A percentile compares a stretch with the other conserved stretches of the same genome.
Conservation (phyloP, 2,797 vertebrate species). For the Chelidonichthys spinosus region DNA sequence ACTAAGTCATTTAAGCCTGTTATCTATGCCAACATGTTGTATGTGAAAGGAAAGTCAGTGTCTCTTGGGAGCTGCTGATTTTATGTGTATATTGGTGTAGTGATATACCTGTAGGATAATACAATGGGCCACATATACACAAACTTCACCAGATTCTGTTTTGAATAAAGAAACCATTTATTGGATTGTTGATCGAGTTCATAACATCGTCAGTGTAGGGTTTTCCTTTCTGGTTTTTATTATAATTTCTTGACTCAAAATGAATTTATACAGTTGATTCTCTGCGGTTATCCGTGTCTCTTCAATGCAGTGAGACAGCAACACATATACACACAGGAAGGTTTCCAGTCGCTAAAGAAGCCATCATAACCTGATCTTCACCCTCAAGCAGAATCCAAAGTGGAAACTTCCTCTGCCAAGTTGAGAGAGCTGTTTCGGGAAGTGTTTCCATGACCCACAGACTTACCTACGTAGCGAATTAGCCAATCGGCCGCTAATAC, state of each 20-base stretch:
- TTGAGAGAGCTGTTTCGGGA: neutral
- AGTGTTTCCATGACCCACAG: conserved; percentile 18
- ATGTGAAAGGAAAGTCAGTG: conserved; percentile 7
- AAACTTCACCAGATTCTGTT: too few relatives aligned
- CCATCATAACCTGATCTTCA: conserved; percentile 24
- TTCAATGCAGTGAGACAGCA: conserved; percentile 14
- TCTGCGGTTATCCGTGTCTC: conserved; percentile 10
- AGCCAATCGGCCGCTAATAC: conserved; percentile 14
- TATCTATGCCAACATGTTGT: conserved; percentile 27
- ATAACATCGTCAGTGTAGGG: too few relatives aligned
- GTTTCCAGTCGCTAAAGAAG: conserved; percentile 18
- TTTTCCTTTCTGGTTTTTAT: neutral
- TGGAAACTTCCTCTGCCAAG: neutral
- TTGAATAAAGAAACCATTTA: neutral
- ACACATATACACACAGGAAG: neutral
- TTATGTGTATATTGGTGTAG: neutral
- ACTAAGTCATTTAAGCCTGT: conserved; percentile 22
- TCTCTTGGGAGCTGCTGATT: conserved; percentile 12
- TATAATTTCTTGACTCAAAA: neutral
- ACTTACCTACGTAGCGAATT: neutral
- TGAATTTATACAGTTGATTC: neutral
- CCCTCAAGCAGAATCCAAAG: neutral
- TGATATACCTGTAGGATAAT: conserved; percentile 19
- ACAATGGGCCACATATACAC: neutral
- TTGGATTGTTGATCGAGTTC: neutral